These are phyloP conservation scores for Melanchra persicariae DNA, from an alignment of 2,888 invertebrate genomes.

Conservation along the genomic window DNA sequence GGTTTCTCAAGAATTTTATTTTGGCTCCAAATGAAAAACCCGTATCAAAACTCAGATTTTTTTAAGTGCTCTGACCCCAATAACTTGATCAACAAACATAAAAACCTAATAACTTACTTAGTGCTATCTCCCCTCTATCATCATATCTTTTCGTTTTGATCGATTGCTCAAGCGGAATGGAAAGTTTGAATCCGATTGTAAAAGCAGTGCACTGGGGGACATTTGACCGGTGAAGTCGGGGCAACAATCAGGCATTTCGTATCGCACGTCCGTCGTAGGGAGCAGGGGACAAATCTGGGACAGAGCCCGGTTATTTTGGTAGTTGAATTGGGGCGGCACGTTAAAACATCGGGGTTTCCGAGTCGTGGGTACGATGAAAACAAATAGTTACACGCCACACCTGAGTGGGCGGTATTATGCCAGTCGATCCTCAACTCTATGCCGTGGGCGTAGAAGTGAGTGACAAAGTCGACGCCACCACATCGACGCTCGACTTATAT, in stretches of 20 bases:
- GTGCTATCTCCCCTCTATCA: slow-evolving; percentile 48
- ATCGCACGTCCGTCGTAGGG: slow-evolving; percentile 72
- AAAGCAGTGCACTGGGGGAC: slow-evolving; percentile 54
- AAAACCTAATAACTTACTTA: slow-evolving; percentile 58
- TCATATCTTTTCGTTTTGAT: slow-evolving; percentile 50
- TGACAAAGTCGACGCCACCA: slow-evolving; percentile 61
- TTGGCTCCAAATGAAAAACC: neutral
- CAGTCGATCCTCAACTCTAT: slow-evolving; percentile 68
- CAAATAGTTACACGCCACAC: slow-evolving; percentile 80
- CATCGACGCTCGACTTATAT: slow-evolving; percentile 69
- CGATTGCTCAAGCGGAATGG: slow-evolving; percentile 55
- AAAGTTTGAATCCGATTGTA: slow-evolving; percentile 54
- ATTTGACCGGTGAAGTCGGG: slow-evolving; percentile 51
- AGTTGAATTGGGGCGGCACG: slow-evolving; percentile 86
- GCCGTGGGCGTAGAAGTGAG: slow-evolving; percentile 64
- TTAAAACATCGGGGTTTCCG: slow-evolving; percentile 86
- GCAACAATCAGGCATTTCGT: slow-evolving; percentile 69
- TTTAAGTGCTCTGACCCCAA: slow-evolving; percentile 14
- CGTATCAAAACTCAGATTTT: neutral
- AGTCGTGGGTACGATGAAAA: slow-evolving; percentile 79
- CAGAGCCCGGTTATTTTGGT: slow-evolving; percentile 86
- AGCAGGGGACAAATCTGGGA: slow-evolving; percentile 82
- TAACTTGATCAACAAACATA: slow-evolving; percentile 24
- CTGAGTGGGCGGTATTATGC: slow-evolving; percentile 78
- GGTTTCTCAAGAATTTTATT: neutral